Evolutionary conservation across 2,888 invertebrate species (phyloP).

Genomic region (Autographa pulchrina): DNA sequence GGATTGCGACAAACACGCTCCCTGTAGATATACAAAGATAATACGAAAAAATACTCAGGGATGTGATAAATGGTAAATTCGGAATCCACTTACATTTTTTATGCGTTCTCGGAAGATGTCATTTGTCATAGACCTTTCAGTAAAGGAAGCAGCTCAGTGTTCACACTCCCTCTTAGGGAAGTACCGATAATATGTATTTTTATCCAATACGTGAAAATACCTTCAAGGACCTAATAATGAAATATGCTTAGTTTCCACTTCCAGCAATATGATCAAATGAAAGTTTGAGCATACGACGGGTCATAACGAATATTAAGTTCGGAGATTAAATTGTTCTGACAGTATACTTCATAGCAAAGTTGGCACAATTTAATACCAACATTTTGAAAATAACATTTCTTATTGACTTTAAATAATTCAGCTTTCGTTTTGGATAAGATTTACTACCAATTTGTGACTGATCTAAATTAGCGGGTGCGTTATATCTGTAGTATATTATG

Average conservation of each 20-base stretch:
- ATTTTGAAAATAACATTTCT: constrained; percentile 17
- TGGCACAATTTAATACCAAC: constrained; percentile 37
- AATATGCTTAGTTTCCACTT: constrained; percentile 43
- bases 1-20: constrained; percentile 24
- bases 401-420: constrained; percentile 14
- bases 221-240: constrained; percentile 36
- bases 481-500: constrained; percentile 5
- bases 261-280: constrained; percentile 49
- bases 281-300: constrained; percentile 33
- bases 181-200: constrained; percentile 47
- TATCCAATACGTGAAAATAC: constrained; percentile 31
- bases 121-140: constrained; percentile 70
- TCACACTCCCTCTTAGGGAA: constrained; percentile 40
- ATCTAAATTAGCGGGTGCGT: constrained; percentile 28
- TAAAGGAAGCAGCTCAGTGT: constrained; percentile 31
- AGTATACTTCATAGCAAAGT: constrained; percentile 38
- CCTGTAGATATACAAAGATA: constrained; percentile 23
- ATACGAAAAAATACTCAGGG: constrained; percentile 17
- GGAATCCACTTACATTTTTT: constrained; percentile 59
- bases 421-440: constrained; percentile 14
- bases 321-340: constrained; percentile 44
- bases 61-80: constrained; percentile 65
- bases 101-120: constrained; percentile 64
- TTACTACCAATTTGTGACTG: constrained; percentile 24
- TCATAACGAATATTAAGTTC: constrained; percentile 40